Percentiles rank a stretch among this genome's conserved stretches.
Conservation (phyloP, 1,140 invertebrate species). For the Microvelia longipes region DNA sequence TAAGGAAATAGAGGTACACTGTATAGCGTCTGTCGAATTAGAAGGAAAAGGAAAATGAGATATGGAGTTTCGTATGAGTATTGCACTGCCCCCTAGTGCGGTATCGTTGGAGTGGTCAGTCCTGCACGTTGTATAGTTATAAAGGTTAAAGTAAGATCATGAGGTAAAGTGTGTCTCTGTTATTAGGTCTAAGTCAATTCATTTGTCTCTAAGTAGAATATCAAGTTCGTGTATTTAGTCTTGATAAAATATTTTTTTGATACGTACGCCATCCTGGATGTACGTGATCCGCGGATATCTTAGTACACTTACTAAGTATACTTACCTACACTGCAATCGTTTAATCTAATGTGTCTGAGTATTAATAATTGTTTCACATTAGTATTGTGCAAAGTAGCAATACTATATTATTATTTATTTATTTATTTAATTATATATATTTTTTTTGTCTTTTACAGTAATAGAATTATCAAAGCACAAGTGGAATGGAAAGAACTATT, state of each 20-base stretch:
- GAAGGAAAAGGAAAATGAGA: not conserved
- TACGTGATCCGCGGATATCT: too few species aligned
- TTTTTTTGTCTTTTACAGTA: slow-evolving; percentile 34
- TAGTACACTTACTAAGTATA: too few species aligned
- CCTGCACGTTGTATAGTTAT: not conserved
- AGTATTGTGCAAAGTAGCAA: too few species aligned
- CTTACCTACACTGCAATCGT: too few species aligned
- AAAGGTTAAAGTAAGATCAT: not conserved
- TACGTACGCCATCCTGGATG: not conserved
- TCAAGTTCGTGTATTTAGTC: not conserved
- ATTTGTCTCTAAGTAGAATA: not conserved
- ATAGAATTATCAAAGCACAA: slow-evolving; percentile 43
- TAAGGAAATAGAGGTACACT: not conserved
- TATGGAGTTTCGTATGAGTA: not conserved
- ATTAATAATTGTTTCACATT: too few species aligned
- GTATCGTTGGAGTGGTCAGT: not conserved
- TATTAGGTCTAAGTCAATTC: not conserved
- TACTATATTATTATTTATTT: too few species aligned
- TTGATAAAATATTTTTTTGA: too few species aligned
- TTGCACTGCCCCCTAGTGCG: not conserved
- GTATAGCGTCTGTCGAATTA: not conserved
- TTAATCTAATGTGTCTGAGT: too few species aligned
- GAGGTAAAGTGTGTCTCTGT: slow-evolving; percentile 1
- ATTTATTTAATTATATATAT: not conserved
- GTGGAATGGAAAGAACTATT: slow-evolving; percentile 57